Conservation (phyloP, 2,113 vertebrate genomes). For the Etheostoma cragini region DNA sequence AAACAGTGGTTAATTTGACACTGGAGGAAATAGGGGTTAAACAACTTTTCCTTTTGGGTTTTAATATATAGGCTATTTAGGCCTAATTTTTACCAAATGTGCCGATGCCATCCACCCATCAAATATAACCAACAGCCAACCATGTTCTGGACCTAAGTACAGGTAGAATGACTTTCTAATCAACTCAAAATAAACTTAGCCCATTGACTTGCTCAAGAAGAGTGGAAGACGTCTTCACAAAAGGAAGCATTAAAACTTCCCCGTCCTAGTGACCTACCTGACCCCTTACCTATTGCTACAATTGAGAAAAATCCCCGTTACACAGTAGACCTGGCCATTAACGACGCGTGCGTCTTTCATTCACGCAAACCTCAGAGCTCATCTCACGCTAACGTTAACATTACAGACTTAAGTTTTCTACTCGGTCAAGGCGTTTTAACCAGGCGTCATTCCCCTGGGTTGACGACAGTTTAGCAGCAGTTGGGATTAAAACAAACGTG, state of each 20-base stretch:
- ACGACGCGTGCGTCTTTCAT: neutral
- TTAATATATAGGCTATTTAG: no score
- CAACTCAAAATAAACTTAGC: neutral
- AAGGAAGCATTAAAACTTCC: neutral
- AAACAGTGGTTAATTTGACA: no score
- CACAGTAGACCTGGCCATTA: neutral
- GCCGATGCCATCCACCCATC: no score
- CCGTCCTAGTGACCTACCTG: neutral
- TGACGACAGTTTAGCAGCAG: neutral
- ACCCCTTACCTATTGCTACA: neutral
- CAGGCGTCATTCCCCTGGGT: neutral
- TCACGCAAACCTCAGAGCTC: neutral
- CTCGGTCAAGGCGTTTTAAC: neutral
- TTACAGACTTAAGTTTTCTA: rapidly evolving
- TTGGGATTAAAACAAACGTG: no score
- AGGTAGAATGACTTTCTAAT: neutral
- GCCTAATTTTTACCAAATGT: no score
- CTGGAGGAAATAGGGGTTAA: no score
- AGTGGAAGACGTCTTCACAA: neutral
- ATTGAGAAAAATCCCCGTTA: neutral
- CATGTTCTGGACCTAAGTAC: neutral
- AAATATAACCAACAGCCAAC: neutral
- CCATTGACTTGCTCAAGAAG: neutral
- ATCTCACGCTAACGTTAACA: no score
- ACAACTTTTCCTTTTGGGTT: no score